Base-by-base conservation (phyloP, 2,888 invertebrate genomes). In the Diploptera punctata region DNA sequence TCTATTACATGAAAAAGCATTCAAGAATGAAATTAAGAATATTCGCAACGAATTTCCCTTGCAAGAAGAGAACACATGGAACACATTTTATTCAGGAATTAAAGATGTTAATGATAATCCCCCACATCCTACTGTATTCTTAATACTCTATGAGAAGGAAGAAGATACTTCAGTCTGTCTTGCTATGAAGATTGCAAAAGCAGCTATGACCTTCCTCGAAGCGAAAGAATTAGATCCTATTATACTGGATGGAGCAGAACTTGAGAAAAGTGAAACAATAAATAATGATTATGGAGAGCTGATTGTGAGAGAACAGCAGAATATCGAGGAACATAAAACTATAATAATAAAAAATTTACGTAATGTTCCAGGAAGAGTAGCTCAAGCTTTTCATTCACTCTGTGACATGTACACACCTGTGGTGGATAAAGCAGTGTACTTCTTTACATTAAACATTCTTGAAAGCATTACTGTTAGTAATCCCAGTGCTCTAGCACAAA, bases 301-400 rank as follows among this genome's bases (percentile, higher is more conserved):
- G 1, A 26, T 65, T 16, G 29, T 26, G 2, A 47, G 47, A 26
- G 16, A 47, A 19, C 16, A 38, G 19, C 26, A 9, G 16, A 26
- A 47, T 3, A 26, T 65, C 7, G 29, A 43, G 47, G 47, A 65
- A 10, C 13, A n/a, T 7, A 44, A 47, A 1, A 10, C 47, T 13
- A 9, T 65, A 47, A 47, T 65, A 29, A 29, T 65, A 47, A 26
- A 44, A n/a, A 29, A 65, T 44, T 29, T 65, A 3, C 65, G 47
- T n/a, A 65, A 65, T 24, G n/a, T 65, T 33, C 47, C 44, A 43
- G 65, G 16, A 21, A 26, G 3, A 18, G 26, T 65, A 16, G 65
- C 65, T 7, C 65, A 47, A 10, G 44, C 44, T 44, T 65, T 65
- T 21, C 47, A 65, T 26, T 65, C n/a, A 10, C 47, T 65, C 65